Conservation (phyloP, 2,888 invertebrate genomes). For the Eupithecia exiguata region DNA sequence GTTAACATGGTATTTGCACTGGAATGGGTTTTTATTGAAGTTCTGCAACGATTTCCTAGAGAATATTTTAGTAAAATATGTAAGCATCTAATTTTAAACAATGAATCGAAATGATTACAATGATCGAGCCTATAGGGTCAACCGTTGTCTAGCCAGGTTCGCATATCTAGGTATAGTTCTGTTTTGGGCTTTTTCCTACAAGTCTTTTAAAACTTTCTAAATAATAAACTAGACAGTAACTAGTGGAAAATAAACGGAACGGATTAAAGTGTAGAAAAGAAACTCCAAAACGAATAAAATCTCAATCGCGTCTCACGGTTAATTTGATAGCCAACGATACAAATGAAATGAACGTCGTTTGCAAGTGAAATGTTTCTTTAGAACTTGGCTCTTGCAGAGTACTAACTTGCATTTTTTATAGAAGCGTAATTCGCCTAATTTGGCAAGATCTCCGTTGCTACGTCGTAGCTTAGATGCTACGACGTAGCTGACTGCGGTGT, state of each 20-base stretch:
- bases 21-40: background rate
- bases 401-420: background rate
- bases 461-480: background rate
- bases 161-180: background rate
- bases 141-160: too few species aligned
- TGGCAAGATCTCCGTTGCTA: background rate
- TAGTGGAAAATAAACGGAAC: constrained; percentile 1
- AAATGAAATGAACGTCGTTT: constrained; percentile 43
- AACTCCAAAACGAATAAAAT: constrained; percentile 31
- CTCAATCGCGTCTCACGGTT: constrained; percentile 38
- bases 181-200: background rate
- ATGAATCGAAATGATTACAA: too few species aligned
- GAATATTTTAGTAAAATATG: too few species aligned
- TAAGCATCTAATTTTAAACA: too few species aligned
- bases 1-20: background rate
- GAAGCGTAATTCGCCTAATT: constrained; percentile 12
- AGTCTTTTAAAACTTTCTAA: too few species aligned
- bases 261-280: constrained; percentile 17
- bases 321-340: constrained; percentile 41
- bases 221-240: too few species aligned
- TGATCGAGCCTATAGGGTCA: too few species aligned
- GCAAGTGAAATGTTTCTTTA: constrained; percentile 43
- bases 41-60: background rate
- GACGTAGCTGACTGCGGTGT: background rate
- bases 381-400: constrained; percentile 35